Conservation (phyloP, 2,113 vertebrate species). For the Tragelaphus buxtoni region DNA sequence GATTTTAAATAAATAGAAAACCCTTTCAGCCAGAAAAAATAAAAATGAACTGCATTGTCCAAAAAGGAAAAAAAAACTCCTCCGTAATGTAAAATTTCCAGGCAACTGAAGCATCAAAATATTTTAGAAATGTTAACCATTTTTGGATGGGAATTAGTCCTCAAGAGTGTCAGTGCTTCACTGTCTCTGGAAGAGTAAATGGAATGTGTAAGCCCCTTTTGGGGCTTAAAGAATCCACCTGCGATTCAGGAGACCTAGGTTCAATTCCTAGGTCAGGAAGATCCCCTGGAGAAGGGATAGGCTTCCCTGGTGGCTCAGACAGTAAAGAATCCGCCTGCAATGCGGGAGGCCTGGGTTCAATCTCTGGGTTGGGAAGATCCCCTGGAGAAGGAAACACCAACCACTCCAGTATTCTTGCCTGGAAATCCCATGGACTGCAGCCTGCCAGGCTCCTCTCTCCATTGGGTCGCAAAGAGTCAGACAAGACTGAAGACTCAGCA, state of each 20-base stretch:
- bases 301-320: background rate
- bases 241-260: background rate
- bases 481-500: background rate
- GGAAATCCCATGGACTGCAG: background rate
- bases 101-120: background rate
- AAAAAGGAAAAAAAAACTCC: background rate
- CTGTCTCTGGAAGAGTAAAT: background rate
- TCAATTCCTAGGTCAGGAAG: background rate
- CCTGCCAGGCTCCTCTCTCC: background rate
- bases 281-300: background rate
- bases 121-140: background rate
- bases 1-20: constrained; percentile 35
- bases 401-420: background rate
- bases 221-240: background rate
- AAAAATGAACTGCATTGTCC: background rate
- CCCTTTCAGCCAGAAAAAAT: background rate
- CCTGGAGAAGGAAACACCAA: background rate
- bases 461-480: background rate
- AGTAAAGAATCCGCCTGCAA: background rate
- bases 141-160: background rate
- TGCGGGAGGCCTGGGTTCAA: background rate
- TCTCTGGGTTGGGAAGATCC: background rate
- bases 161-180: background rate
- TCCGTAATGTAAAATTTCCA: constrained; percentile 5
- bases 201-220: background rate